phyloP scores from a whole-genome alignment of 2,888 invertebrate genomes.

The Podotricha telesiphe region DNA sequence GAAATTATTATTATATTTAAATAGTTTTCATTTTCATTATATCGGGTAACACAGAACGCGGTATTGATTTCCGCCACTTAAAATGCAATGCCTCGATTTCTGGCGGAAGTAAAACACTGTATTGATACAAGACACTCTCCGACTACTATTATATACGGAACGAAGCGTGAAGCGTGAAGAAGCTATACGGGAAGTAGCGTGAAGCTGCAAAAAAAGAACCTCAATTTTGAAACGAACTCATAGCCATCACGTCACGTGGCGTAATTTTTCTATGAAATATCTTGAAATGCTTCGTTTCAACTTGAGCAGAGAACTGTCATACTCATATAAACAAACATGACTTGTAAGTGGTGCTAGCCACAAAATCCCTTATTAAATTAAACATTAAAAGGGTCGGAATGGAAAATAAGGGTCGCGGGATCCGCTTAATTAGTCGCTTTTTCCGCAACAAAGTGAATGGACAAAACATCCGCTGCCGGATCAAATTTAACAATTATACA shows the following conservation, averaged over 20 bases:
- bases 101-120: too few species aligned
- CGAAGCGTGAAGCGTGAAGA: too few species aligned
- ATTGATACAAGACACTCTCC: too few species aligned
- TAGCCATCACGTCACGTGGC: too few species aligned
- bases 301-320: neutral
- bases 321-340: slow-evolving; percentile 2
- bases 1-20: too few species aligned
- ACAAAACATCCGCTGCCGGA: slow-evolving; percentile 19
- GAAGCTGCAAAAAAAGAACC: neutral
- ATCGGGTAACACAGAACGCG: too few species aligned
- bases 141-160: too few species aligned
- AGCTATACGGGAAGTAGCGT: too few species aligned
- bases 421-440: slow-evolving; percentile 31
- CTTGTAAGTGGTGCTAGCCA: slow-evolving; percentile 9
- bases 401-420: slow-evolving; percentile 26
- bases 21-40: too few species aligned
- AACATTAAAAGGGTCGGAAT: slow-evolving; percentile 30
- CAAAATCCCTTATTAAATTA: slow-evolving; percentile 24
- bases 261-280: neutral
- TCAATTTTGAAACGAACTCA: neutral
- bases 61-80: too few species aligned
- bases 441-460: slow-evolving; percentile 23
- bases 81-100: too few species aligned
- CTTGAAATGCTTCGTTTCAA: neutral
- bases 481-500: slow-evolving; percentile 14